Base-by-base conservation (phyloP, 2,888 invertebrate genomes). In the Platycheirus rosarum region DNA sequence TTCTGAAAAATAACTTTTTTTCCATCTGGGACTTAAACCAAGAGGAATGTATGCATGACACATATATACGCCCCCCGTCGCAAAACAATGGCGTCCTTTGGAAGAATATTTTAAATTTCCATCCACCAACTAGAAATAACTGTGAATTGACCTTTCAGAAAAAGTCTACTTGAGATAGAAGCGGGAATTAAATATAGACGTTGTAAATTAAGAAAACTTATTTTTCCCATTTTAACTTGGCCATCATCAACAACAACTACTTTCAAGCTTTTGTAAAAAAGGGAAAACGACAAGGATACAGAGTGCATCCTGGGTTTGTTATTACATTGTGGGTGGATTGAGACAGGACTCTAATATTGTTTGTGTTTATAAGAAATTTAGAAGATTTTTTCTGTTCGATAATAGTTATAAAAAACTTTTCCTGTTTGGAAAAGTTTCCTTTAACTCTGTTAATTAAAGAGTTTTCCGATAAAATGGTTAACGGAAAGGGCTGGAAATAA, bases 211-310 rank as follows among this genome's bases (percentile, higher is more conserved):
- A 60, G 53, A 53, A 66, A 78, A 78, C 73, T 73, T 68, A 48
- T 48, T 68, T 78, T 78, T 73, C 66, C 53, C 62, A 78, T 62
- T 73, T 65, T 53, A 78, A 63, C 73, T 78, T 62, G 42, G n/a
- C 26, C 63, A 60, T 55, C 70, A 57, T 26, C 63, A 77, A 42
- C 65, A 51, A 40, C 57, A 65, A 13, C 46, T 62, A 62, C 66
- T 60, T 35, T 40, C 51, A 65, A 51, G 35, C 8, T 9, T 44
- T 65, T 40, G 32, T 60, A 23, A 44, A 71, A 66, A 60, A 77
- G 20, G 49, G 13, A 29, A 60, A 51, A 51, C 23, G 40, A 44
- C 44, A 51, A 32, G 35, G 23, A 46, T 29, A n/a, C n/a, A 29
- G 35, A 66, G 18, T 20, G 55, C 26, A 42, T 40, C 42, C 23